These are phyloP conservation scores for Nasonia vitripennis DNA, from an alignment of 1,140 invertebrate species.

Conservation along the genomic window DNA sequence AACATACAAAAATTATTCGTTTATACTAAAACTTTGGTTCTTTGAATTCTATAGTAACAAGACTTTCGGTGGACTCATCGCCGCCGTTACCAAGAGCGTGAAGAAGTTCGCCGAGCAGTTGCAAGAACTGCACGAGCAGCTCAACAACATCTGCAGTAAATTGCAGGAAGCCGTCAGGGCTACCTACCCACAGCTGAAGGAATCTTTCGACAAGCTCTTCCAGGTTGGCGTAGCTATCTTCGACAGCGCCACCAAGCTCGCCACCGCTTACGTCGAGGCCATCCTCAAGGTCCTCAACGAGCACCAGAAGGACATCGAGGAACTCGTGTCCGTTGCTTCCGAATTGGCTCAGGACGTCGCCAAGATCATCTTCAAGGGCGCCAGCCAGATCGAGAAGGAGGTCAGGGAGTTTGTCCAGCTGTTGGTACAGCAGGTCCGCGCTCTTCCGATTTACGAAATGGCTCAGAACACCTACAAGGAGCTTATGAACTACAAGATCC, in stretches of 20 bases:
- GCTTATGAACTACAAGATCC: slow-evolving; percentile 66
- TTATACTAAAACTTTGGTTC: neutral
- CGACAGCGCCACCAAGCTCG: slow-evolving; percentile 73
- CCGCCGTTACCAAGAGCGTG: slow-evolving; percentile 71
- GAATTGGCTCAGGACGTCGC: slow-evolving; percentile 76
- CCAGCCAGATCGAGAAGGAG: slow-evolving; percentile 72
- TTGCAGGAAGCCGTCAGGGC: slow-evolving; percentile 67
- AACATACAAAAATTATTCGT: neutral
- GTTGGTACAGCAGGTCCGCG: slow-evolving; percentile 75
- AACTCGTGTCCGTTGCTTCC: slow-evolving; percentile 75
- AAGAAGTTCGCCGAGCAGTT: slow-evolving; percentile 60
- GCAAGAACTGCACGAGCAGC: slow-evolving; percentile 71
- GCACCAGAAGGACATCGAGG: slow-evolving; percentile 81
- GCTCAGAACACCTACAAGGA: slow-evolving; percentile 74
- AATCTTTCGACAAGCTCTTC: slow-evolving; percentile 74
- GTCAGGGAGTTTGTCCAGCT: slow-evolving; percentile 71
- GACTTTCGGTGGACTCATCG: slow-evolving; percentile 68
- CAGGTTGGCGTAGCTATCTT: slow-evolving; percentile 69
- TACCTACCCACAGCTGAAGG: slow-evolving; percentile 76
- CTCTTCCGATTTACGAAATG: slow-evolving; percentile 76
- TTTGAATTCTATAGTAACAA: slow-evolving; percentile 67
- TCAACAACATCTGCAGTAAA: slow-evolving; percentile 72
- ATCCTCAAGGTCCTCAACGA: slow-evolving; percentile 76
- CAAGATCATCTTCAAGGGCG: slow-evolving; percentile 72
- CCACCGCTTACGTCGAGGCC: slow-evolving; percentile 74